Evolutionary conservation across 2,797 vertebrate genomes (phyloP), one percentile per base, ranked within the genome.

Genomic region (Acanthornis magna): DNA sequence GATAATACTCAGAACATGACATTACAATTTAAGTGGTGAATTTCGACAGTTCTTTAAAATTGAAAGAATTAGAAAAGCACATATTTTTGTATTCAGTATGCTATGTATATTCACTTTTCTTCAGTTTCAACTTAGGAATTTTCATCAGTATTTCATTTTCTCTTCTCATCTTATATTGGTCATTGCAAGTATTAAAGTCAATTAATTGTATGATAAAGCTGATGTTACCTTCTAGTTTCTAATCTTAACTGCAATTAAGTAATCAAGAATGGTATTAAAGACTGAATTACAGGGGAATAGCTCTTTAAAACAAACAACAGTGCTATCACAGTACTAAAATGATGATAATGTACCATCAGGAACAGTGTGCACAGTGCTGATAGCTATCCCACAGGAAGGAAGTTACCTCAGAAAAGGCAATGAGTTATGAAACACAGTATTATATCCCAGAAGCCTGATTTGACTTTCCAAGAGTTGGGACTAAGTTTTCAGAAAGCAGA

Each of bases 321-420:
- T 16, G 38, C 21, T 76, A 62, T 75, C 79, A 62, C 22, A 53
- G 32, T 34, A 78, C 58, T 70, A 79, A 86, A 88, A 79, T 48
- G 23, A 51, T 79, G 85, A 88, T 91, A 86, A 95, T 10, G 4
- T 38, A 26, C 62, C 29, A n/a, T 73, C 66, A 93, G 79, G 91
- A 95, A 73, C 50, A 91, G 63, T 1, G 2, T 88, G 94, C 60
- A 48, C 26, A 53, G 29, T 19, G 45, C 70, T 93, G 94, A 95
- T 96, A 95, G 75, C 76, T 17, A 23, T 86, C 67, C 83, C 63
- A 55, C 43, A 82, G 94, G 93, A 96, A 95, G 93, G 85, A 95
- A 91, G 60, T 81, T 81, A 75, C 89, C 51, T 91, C 90, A 93
- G 66, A 81, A 62, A 84, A 87, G 36, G 43, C 29, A 6, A 73